Percentiles rank a stretch among this genome's conserved stretches.
Evolutionary conservation across 2,797 vertebrate genomes (phyloP).

Genomic region (Sciaenops ocellatus): DNA sequence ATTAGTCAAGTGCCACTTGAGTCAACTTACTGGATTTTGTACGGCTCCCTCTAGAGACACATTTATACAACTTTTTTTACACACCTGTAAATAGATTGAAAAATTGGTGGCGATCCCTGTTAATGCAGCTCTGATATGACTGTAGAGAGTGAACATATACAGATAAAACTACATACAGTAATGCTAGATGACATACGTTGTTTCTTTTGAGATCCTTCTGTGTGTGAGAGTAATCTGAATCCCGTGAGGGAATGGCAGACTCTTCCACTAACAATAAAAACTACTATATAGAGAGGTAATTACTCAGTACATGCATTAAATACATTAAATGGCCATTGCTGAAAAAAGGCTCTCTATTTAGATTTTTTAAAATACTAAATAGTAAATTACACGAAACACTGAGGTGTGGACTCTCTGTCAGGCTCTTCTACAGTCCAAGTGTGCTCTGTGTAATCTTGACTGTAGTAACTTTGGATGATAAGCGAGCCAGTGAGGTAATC

Average conservation of each 20-base stretch:
- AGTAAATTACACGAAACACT: neutral
- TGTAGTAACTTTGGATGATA: conserved; percentile 51
- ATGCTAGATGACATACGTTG: neutral
- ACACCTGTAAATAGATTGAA: neutral
- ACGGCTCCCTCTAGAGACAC: too few species aligned
- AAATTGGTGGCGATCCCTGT: neutral
- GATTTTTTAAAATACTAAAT: neutral
- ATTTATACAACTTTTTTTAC: too few species aligned
- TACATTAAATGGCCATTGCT: neutral
- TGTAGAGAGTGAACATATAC: neutral
- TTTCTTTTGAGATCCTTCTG: neutral
- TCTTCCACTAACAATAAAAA: neutral
- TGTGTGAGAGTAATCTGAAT: neutral
- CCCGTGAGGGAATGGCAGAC: neutral
- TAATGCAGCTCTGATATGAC: neutral
- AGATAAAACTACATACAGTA: neutral
- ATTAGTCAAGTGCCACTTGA: too few species aligned
- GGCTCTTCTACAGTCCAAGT: conserved; percentile 6
- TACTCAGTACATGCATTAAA: neutral
- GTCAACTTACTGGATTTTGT: too few species aligned
- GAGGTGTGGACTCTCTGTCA: conserved; percentile 13
- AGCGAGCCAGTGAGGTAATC: conserved; percentile 61
- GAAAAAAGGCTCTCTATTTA: neutral
- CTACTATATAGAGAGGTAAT: neutral
- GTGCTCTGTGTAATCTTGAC: conserved; percentile 43